Conservation (phyloP, 2,888 invertebrate genomes). For the Lithosia quadra region DNA sequence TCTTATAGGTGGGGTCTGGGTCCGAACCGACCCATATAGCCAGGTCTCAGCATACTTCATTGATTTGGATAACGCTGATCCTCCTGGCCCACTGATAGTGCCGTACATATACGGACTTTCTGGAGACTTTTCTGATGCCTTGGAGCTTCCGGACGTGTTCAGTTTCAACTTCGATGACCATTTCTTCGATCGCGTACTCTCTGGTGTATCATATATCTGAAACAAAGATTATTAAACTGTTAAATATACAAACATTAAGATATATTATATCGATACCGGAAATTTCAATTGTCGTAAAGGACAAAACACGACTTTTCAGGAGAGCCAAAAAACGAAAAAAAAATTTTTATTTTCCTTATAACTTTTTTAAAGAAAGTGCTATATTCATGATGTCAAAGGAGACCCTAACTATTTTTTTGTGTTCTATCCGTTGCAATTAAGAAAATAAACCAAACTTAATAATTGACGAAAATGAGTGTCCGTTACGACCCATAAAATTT, state of each 20-base stretch:
- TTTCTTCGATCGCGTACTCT: slow-evolving; percentile 88
- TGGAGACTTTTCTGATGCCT: slow-evolving; percentile 81
- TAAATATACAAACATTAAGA: not conserved
- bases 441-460: too few species aligned
- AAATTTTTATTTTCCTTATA: too few species aligned
- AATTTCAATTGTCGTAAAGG: too few species aligned
- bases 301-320: too few species aligned
- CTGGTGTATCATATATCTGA: slow-evolving; percentile 84
- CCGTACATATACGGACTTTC: slow-evolving; percentile 83
- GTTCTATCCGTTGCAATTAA: too few species aligned
- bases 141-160: slow-evolving; percentile 80
- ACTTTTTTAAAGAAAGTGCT: too few species aligned
- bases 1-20: slow-evolving; percentile 80
- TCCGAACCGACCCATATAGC: slow-evolving; percentile 93
- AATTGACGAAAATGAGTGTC: too few species aligned
- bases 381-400: too few species aligned
- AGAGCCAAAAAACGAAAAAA: too few species aligned
- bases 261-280: not conserved
- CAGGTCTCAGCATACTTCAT: slow-evolving; percentile 95
- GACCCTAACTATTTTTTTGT: too few species aligned
- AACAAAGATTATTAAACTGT: slow-evolving; percentile 55
- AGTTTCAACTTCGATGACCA: slow-evolving; percentile 91
- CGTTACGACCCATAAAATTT: too few species aligned
- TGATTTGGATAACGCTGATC: slow-evolving; percentile 92
- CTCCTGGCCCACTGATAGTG: slow-evolving; percentile 87